Percentiles rank a stretch among this genome's conserved stretches.
Evolutionary conservation across 1,140 invertebrate species (phyloP).

Genomic region (Ceratina australensis): DNA sequence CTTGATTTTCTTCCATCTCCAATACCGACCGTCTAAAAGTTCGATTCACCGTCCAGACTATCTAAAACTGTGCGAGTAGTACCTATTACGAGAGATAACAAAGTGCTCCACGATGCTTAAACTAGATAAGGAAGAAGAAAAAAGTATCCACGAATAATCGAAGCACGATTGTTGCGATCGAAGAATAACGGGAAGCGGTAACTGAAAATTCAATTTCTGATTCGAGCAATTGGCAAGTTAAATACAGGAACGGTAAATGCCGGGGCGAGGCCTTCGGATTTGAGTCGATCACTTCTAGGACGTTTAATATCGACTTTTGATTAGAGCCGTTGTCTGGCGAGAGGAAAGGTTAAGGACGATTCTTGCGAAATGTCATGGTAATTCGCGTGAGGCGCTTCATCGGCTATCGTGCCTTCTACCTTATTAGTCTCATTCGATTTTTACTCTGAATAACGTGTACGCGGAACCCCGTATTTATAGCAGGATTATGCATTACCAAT

Average conservation of each 20-base stretch:
- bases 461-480: not conserved
- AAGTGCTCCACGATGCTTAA: slow-evolving; percentile 1
- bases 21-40: too few species aligned
- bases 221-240: slow-evolving; percentile 24
- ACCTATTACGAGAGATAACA: not conserved
- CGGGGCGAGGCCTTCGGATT: slow-evolving; percentile 16
- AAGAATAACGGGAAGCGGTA: not conserved
- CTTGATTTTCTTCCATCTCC: too few species aligned
- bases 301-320: slow-evolving; percentile 37
- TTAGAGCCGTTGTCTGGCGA: not conserved
- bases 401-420: not conserved
- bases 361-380: slow-evolving; percentile 25
- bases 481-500: not conserved
- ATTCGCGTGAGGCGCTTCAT: slow-evolving; percentile 15
- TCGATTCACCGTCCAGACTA: too few species aligned
- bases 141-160: not conserved
- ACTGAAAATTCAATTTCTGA: slow-evolving; percentile 36
- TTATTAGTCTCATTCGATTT: not conserved
- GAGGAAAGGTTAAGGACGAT: slow-evolving; percentile 32
- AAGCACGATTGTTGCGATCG: not conserved
- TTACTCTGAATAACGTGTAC: not conserved
- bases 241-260: slow-evolving; percentile 28
- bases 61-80: not conserved
- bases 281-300: not conserved
- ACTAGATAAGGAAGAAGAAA: slow-evolving; percentile 7